Evolutionary conservation across 2,888 invertebrate species (phyloP).

Genomic region (Chrysina gloriosa): DNA sequence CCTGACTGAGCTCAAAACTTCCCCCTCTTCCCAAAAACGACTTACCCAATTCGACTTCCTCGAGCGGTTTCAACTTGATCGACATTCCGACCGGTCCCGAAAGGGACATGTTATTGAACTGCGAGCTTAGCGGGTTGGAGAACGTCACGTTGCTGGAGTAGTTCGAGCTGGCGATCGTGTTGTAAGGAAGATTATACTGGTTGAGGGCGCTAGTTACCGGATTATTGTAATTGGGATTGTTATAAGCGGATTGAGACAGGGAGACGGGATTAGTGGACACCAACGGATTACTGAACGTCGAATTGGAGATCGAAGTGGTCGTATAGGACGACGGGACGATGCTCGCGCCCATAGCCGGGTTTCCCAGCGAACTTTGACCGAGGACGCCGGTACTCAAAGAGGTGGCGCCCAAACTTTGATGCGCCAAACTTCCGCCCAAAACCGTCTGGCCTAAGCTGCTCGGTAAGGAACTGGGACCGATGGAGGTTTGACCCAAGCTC

Average conservation of each 20-base stretch:
- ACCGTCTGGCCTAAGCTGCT: slow-evolving; percentile 55
- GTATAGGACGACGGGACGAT: slow-evolving; percentile 69
- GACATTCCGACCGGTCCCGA: slow-evolving; percentile 69
- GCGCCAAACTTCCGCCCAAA: slow-evolving; percentile 40
- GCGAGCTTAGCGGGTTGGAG: slow-evolving; percentile 73
- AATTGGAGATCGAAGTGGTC: slow-evolving; percentile 66
- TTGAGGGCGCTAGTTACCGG: slow-evolving; percentile 63
- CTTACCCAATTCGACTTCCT: slow-evolving; percentile 76
- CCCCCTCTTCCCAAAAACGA: background rate
- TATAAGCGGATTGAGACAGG: slow-evolving; percentile 65
- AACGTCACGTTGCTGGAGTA: slow-evolving; percentile 69
- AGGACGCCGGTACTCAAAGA: slow-evolving; percentile 38
- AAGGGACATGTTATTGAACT: slow-evolving; percentile 68
- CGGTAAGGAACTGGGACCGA: slow-evolving; percentile 38
- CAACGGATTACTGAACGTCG: slow-evolving; percentile 68
- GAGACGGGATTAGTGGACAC: slow-evolving; percentile 57
- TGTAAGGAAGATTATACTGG: slow-evolving; percentile 66
- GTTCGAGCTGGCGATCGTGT: slow-evolving; percentile 59
- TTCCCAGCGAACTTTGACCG: slow-evolving; percentile 38
- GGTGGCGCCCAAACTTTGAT: slow-evolving; percentile 39
- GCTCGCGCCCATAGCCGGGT: slow-evolving; percentile 65
- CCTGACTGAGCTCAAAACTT: background rate
- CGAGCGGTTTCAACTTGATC: slow-evolving; percentile 78
- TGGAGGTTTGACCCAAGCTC: slow-evolving; percentile 46
- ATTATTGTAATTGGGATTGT: slow-evolving; percentile 68